Evolutionary conservation across 2,888 invertebrate genomes (phyloP).

Genomic region (Sphaeridia pumilis): DNA sequence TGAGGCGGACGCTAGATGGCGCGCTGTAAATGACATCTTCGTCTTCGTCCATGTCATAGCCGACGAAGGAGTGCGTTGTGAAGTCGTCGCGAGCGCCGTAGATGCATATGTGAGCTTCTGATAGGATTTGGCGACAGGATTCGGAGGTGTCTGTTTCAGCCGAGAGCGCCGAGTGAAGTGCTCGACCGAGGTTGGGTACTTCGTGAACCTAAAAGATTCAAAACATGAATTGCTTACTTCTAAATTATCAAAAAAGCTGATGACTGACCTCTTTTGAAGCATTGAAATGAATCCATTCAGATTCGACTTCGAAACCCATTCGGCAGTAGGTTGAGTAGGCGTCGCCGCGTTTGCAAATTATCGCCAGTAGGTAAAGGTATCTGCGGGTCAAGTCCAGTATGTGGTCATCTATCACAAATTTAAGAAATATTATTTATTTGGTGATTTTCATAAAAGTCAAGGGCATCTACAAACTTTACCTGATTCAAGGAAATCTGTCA

Average conservation of each 20-base stretch:
- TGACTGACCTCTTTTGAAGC: not conserved
- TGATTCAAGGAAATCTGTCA: not conserved
- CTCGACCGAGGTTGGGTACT: not conserved
- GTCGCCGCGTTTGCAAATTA: not conserved
- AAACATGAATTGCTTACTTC: not conserved
- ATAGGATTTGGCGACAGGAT: not conserved
- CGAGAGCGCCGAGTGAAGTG: not conserved
- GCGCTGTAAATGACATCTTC: constrained; percentile 2
- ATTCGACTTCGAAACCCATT: not conserved
- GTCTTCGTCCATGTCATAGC: not conserved
- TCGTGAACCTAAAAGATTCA: too few species aligned
- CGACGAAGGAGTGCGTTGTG: not conserved
- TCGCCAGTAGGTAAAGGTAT: not conserved
- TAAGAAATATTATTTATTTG: not conserved
- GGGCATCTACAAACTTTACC: too few species aligned
- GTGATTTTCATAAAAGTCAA: not conserved
- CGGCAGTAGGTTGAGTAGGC: not conserved
- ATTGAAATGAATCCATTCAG: not conserved
- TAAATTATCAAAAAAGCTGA: not conserved
- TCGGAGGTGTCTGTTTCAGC: not conserved
- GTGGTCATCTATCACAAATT: not conserved
- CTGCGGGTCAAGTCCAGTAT: not conserved
- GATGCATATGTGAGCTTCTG: not conserved
- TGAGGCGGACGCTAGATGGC: not conserved
- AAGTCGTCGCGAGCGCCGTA: not conserved